Evolutionary conservation across 92 coral and sea anemone species (phyloP).

Genomic region (Parazoanthus darwini): DNA sequence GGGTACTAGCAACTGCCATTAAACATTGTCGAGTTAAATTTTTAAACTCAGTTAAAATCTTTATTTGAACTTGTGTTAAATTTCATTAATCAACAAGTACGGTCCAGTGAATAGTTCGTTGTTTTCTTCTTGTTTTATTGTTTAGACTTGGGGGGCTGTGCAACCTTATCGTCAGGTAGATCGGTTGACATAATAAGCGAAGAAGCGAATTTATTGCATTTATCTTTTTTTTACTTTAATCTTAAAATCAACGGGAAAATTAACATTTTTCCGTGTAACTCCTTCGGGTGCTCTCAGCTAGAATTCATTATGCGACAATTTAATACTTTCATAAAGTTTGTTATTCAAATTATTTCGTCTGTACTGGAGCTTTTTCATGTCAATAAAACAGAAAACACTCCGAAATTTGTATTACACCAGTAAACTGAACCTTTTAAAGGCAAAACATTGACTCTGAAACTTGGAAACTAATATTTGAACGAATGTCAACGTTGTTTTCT

Average conservation of each 20-base stretch:
- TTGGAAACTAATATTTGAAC: not conserved
- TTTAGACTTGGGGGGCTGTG: not conserved
- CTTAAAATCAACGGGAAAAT: not conserved
- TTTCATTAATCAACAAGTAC: not conserved
- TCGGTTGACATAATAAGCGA: not conserved
- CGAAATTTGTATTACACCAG: not conserved
- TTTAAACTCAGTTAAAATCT: not conserved
- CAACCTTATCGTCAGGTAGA: not conserved
- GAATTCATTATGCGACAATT: constrained; percentile 15
- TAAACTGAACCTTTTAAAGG: not conserved
- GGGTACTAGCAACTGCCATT: not conserved
- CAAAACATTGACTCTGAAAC: not conserved
- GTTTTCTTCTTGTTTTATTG: not conserved
- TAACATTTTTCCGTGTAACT: not conserved
- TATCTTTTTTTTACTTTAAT: not conserved
- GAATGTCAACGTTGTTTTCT: not conserved
- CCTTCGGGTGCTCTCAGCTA: not conserved
- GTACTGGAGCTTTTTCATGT: not conserved
- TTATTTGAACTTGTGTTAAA: not conserved
- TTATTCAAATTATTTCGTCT: not conserved
- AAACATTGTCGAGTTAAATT: not conserved
- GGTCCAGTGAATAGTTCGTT: not conserved
- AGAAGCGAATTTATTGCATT: not conserved
- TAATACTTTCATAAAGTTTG: not conserved
- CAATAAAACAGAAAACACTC: not conserved